These are phyloP conservation scores for Gasterosteus nipponicus DNA, from an alignment of 2,113 vertebrate species.

Conservation along the genomic window DNA sequence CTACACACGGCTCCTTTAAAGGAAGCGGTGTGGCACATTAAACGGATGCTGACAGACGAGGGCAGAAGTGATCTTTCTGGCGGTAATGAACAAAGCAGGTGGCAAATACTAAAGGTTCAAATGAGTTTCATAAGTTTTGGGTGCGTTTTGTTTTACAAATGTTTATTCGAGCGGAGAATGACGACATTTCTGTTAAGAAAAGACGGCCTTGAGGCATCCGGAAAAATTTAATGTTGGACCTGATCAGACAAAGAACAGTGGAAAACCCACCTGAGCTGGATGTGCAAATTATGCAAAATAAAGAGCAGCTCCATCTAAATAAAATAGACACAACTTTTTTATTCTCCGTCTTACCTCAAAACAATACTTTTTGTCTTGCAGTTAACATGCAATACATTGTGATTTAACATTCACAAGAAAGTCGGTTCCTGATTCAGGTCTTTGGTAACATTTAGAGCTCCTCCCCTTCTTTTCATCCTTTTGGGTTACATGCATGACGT, in stretches of 20 bases:
- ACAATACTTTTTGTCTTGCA: not conserved
- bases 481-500: not conserved
- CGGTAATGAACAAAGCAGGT: not conserved
- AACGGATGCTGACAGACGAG: slow-evolving; percentile 7
- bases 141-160: not conserved
- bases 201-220: not conserved
- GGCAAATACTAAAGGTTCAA: not conserved
- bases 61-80: not conserved
- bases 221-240: not conserved
- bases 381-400: not conserved
- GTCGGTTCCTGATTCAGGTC: not conserved
- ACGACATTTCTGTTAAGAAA: not conserved
- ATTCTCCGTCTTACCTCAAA: not conserved
- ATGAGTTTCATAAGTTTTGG: not conserved
- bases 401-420: not conserved
- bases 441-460: not conserved
- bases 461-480: not conserved
- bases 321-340: too few species aligned
- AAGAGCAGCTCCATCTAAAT: not conserved
- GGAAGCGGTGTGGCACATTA: not conserved
- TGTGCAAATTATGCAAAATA: not conserved
- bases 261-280: not conserved
- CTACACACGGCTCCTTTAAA: not conserved
- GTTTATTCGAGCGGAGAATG: not conserved
- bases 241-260: not conserved